Percentiles rank a stretch among this genome's conserved stretches.
Conservation (phyloP, 2,113 vertebrate genomes). For the Burhinus oedicnemus region DNA sequence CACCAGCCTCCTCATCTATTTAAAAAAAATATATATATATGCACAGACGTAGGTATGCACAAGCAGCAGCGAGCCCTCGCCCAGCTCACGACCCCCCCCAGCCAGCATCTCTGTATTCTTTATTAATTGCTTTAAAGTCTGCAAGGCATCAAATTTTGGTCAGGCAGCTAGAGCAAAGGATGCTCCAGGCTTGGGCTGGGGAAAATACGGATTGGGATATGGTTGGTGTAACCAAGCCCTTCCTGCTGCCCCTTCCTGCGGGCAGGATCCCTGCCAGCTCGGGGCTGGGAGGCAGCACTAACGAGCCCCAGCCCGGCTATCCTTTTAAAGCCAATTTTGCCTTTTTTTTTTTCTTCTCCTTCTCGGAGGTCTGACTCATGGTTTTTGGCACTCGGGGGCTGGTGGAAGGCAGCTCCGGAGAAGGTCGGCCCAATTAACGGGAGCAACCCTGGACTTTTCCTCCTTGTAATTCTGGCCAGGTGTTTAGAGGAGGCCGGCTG, state of each 20-base stretch:
- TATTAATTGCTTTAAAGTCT: background rate
- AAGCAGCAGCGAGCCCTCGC: background rate
- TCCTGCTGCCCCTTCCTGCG: rapidly evolving
- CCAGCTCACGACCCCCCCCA: background rate
- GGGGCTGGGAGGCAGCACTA: background rate
- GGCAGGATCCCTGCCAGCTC: background rate
- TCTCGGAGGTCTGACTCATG: slow-evolving; percentile 41
- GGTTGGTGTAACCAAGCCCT: background rate
- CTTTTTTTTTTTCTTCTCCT: background rate
- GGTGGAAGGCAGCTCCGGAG: background rate
- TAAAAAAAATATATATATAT: background rate
- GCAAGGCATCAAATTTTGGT: background rate
- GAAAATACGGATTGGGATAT: background rate
- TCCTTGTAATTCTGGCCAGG: background rate
- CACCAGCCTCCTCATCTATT: slow-evolving; percentile 39
- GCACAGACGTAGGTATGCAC: background rate
- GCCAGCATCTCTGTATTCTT: background rate
- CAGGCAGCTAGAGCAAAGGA: background rate
- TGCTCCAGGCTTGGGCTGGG: background rate
- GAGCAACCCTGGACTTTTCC: background rate
- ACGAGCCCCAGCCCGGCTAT: background rate
- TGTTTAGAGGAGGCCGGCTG: background rate
- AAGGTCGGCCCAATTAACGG: slow-evolving; percentile 18
- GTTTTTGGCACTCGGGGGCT: background rate
- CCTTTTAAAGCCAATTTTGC: background rate